Evolutionary conservation across 2,888 invertebrate species (phyloP).

Genomic region (Lathronympha strigana): DNA sequence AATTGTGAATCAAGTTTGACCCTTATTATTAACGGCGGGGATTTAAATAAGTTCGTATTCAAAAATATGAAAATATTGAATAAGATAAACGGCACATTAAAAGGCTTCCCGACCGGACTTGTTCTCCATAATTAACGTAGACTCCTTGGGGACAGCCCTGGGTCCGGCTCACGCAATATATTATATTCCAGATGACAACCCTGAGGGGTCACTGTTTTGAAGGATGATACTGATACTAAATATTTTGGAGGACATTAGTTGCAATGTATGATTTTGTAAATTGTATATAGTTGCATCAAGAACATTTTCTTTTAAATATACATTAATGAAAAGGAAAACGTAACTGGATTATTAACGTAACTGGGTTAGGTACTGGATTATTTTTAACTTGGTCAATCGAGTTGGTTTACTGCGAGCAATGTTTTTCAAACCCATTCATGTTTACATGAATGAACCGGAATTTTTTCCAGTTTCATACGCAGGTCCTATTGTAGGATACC

Average conservation of each 20-base stretch:
- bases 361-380: no score
- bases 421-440: no score
- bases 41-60: conserved; percentile 33
- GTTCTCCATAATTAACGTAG: conserved; percentile 86
- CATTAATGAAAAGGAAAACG: no score
- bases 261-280: conserved; percentile 10
- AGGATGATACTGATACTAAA: conserved; percentile 72
- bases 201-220: conserved; percentile 68
- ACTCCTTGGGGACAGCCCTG: conserved; percentile 77
- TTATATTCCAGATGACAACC: conserved; percentile 81
- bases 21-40: not conserved
- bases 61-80: conserved; percentile 47
- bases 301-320: no score
- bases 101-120: conserved; percentile 78
- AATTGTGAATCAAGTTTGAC: no score
- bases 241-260: conserved; percentile 50
- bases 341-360: no score
- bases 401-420: no score
- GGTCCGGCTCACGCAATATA: conserved; percentile 78
- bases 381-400: no score
- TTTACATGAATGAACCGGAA: no score
- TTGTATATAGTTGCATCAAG: not conserved
- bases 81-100: conserved; percentile 69
- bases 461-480: no score
- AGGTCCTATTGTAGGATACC: no score